phyloP scores from a whole-genome alignment of 1,140 invertebrate genomes.

The Caerostris darwini region DNA sequence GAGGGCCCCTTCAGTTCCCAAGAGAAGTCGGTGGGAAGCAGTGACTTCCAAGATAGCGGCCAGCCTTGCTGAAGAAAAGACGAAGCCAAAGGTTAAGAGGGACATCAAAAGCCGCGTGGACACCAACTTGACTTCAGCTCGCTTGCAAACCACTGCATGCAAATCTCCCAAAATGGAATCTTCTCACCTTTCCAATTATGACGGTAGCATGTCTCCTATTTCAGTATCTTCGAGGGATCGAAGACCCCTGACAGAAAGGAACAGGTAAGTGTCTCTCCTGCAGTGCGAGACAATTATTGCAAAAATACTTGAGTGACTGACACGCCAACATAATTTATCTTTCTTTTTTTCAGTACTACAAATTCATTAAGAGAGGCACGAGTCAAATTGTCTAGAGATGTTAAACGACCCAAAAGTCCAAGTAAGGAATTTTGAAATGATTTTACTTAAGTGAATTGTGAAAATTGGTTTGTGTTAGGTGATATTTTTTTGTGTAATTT shows the following conservation, averaged over 20 bases:
- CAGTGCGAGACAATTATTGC: not conserved
- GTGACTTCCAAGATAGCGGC: conserved; percentile 82
- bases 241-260: conserved; percentile 54
- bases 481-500: too few species aligned
- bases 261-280: conserved; percentile 12
- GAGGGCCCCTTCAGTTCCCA: conserved; percentile 71
- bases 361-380: conserved; percentile 55
- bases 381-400: not conserved
- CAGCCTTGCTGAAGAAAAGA: conserved; percentile 80
- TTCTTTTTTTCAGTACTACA: conserved; percentile 6
- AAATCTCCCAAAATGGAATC: conserved; percentile 63
- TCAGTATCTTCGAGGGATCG: conserved; percentile 58
- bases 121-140: conserved; percentile 79
- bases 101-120: conserved; percentile 82
- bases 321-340: not conserved
- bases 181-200: conserved; percentile 10
- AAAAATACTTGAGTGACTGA: too few species aligned
- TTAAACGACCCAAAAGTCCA: conserved; percentile 52
- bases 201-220: conserved; percentile 67
- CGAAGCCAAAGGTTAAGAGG: conserved; percentile 80
- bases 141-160: conserved; percentile 12
- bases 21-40: conserved; percentile 82
- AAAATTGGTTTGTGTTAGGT: too few species aligned
- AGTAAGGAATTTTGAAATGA: conserved; percentile 45
- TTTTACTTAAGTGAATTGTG: too few species aligned